These are phyloP conservation scores for Enteromius trimaculatus DNA, from an alignment of 2,797 vertebrate species.

Conservation along the genomic window DNA sequence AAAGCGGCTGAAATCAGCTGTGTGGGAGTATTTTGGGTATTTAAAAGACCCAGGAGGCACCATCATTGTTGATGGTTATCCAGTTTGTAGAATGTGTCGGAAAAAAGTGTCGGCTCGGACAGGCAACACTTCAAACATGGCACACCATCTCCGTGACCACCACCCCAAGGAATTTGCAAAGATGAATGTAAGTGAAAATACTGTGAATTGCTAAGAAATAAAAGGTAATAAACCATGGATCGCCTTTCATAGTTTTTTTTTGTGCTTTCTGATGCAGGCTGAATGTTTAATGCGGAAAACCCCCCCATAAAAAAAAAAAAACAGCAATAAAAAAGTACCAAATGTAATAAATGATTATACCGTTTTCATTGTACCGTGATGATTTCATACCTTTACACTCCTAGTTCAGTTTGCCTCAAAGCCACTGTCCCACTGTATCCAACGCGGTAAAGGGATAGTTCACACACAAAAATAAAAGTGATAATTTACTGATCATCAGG, in stretches of 20 bases:
- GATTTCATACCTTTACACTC: conserved; percentile 17
- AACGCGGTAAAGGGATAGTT: conserved; percentile 3
- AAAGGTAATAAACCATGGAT: neutral
- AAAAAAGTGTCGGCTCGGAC: conserved; percentile 52
- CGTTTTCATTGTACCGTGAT: conserved; percentile 21
- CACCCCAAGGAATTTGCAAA: conserved; percentile 42
- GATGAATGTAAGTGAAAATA: conserved; percentile 32
- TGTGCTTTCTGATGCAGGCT: too few relatives aligned
- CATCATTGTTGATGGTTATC: conserved; percentile 52
- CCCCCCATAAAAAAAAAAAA: neutral
- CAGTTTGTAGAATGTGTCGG: conserved; percentile 56
- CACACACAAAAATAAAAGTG: neutral
- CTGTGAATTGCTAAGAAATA: conserved; percentile 6
- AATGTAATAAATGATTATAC: neutral
- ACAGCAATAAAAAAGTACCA: neutral
- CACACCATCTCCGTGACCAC: conserved; percentile 57
- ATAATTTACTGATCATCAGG: neutral
- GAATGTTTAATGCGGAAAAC: neutral
- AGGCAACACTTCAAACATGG: conserved; percentile 57
- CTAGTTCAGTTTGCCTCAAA: neutral
- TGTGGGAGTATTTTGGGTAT: conserved; percentile 57
- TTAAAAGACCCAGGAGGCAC: conserved; percentile 51
- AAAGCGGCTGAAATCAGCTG: conserved; percentile 53
- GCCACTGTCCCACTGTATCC: neutral
- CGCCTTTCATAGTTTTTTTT: neutral